A percentile compares a stretch with the other conserved stretches of the same genome.
phyloP scores from a whole-genome alignment of 2,797 vertebrate genomes.

The Rhinogobio ventralis region DNA sequence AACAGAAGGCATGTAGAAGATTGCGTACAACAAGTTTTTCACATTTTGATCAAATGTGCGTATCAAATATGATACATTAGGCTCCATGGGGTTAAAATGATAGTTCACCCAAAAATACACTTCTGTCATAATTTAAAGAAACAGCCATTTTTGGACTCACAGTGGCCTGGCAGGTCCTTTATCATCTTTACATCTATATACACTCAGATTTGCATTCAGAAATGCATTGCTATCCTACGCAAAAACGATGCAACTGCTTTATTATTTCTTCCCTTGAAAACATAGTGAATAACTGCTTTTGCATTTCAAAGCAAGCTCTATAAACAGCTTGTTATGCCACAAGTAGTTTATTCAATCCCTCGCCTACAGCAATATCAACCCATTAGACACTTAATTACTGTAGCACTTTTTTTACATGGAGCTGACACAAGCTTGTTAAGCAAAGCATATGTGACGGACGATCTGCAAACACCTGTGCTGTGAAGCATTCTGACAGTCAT shows the following conservation, averaged over 20 bases:
- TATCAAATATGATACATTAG: neutral
- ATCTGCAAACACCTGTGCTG: conserved; percentile 55
- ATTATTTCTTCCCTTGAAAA: conserved; percentile 18
- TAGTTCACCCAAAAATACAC: neutral
- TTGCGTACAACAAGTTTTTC: neutral
- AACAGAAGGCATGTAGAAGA: neutral
- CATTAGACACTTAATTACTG: conserved; percentile 18
- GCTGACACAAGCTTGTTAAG: conserved; percentile 40
- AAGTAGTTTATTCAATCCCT: conserved; percentile 41
- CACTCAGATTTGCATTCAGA: neutral
- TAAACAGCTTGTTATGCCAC: conserved; percentile 40
- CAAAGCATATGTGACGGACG: conserved; percentile 44
- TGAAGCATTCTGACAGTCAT: conserved; percentile 18
- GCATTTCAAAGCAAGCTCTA: conserved; percentile 18
- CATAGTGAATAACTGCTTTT: conserved; percentile 23
- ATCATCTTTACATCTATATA: neutral
- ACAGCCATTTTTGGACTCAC: neutral
- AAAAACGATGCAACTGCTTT: neutral
- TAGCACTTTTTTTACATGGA: conserved; percentile 48
- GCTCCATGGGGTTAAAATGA: neutral
- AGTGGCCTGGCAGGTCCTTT: neutral
- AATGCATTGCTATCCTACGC: neutral
- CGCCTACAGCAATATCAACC: conserved; percentile 45
- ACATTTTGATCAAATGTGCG: neutral
- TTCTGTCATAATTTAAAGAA: neutral